A percentile compares a stretch with the other conserved stretches of the same genome.
These are phyloP conservation scores for Pseudorasbora parva DNA, from an alignment of 2,113 vertebrate species.

Conservation along the genomic window DNA sequence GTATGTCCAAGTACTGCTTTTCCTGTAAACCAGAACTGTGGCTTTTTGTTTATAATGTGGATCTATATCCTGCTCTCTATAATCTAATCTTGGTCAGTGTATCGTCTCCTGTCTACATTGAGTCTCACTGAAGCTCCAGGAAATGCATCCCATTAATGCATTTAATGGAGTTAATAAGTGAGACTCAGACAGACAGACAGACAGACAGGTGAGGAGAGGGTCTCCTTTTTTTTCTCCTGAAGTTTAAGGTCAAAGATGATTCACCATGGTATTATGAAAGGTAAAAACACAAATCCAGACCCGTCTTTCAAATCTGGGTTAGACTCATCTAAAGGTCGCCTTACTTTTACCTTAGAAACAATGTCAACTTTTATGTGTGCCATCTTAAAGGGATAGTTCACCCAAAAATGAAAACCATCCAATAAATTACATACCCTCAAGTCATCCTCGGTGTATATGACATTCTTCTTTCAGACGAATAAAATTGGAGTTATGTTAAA, in stretches of 20 bases:
- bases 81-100: not conserved
- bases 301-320: not conserved
- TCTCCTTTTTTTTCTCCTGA: too few relatives aligned
- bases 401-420: too few relatives aligned
- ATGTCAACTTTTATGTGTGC: too few relatives aligned
- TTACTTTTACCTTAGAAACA: too few relatives aligned
- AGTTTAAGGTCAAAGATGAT: not conserved
- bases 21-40: not conserved
- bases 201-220: not conserved
- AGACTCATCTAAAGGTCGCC: not conserved
- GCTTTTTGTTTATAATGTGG: not conserved
- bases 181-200: not conserved
- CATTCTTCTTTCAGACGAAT: too few relatives aligned
- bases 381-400: too few relatives aligned
- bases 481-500: too few relatives aligned
- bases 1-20: not conserved
- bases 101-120: not conserved
- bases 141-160: not conserved
- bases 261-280: not conserved
- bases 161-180: not conserved
- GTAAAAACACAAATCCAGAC: not conserved
- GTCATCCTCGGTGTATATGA: too few relatives aligned
- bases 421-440: too few relatives aligned
- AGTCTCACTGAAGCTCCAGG: not conserved
- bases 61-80: not conserved